These are phyloP conservation scores for Ormyrus rosae DNA, from an alignment of 2,888 invertebrate genomes.

Conservation along the genomic window DNA sequence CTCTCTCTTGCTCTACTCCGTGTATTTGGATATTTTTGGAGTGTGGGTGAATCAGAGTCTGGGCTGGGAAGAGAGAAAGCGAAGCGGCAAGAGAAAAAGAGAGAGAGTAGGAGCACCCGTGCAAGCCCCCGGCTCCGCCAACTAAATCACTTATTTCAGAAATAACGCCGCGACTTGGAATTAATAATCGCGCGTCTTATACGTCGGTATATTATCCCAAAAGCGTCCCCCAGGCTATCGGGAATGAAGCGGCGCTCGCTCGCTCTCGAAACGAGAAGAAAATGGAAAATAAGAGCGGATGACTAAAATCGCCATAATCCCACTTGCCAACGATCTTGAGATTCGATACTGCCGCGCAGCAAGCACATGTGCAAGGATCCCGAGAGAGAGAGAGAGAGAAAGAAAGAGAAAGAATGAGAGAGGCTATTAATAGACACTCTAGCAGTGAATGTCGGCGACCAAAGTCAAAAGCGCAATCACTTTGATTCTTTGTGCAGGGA, in stretches of 20 bases:
- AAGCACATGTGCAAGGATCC: slow-evolving; percentile 47
- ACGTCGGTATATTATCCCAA: slow-evolving; percentile 55
- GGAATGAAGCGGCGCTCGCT: background rate
- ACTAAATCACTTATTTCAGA: slow-evolving; percentile 73
- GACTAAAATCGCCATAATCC: slow-evolving; percentile 61
- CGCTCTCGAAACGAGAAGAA: slow-evolving; percentile 32
- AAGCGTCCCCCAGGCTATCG: slow-evolving; percentile 28
- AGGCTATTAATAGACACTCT: slow-evolving; percentile 50
- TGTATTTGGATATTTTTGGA: slow-evolving; percentile 71
- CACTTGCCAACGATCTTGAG: slow-evolving; percentile 62
- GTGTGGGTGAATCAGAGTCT: slow-evolving; percentile 72
- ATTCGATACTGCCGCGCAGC: slow-evolving; percentile 59
- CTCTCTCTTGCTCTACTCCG: slow-evolving; percentile 41
- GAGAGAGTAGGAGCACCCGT: background rate
- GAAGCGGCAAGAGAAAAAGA: slow-evolving; percentile 7
- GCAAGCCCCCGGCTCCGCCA: slow-evolving; percentile 59
- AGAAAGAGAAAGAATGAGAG: background rate
- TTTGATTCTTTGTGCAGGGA: slow-evolving; percentile 50
- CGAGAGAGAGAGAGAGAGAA: background rate
- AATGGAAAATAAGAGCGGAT: slow-evolving; percentile 47
- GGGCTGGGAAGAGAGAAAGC: background rate
- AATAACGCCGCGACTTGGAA: slow-evolving; percentile 70
- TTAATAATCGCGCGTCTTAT: slow-evolving; percentile 69
- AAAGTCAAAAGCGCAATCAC: slow-evolving; percentile 46
- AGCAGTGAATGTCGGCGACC: slow-evolving; percentile 23